Percentiles rank a stretch among this genome's conserved stretches.
phyloP scores from a whole-genome alignment of 2,113 vertebrate genomes.

The Mus musculus region GRCm39 chr7:39506501-39507000 shows the following conservation, averaged over 20 bases:
- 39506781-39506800: not conserved
- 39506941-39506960: not conserved
- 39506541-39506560: not conserved
- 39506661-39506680: not conserved
- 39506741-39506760: not conserved
- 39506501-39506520: not conserved
- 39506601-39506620: not conserved
- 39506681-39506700: not conserved
- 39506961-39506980: not conserved
- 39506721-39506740: not conserved
- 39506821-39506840: not conserved
- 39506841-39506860: not conserved
- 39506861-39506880: not conserved
- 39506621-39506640: not conserved
- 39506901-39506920: not conserved
- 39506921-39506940: too few relatives aligned
- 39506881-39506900: not conserved
- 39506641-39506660: too few relatives aligned
- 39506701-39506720: too few relatives aligned
- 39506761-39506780: not conserved
- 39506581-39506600: not conserved
- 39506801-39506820: not conserved
- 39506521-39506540: not conserved
- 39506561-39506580: not conserved
- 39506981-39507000: constrained; percentile 6